Percentiles rank a stretch among this genome's conserved stretches.
Evolutionary conservation across 2,113 vertebrate genomes (phyloP).

Genomic region (Maccullochella peelii): DNA sequence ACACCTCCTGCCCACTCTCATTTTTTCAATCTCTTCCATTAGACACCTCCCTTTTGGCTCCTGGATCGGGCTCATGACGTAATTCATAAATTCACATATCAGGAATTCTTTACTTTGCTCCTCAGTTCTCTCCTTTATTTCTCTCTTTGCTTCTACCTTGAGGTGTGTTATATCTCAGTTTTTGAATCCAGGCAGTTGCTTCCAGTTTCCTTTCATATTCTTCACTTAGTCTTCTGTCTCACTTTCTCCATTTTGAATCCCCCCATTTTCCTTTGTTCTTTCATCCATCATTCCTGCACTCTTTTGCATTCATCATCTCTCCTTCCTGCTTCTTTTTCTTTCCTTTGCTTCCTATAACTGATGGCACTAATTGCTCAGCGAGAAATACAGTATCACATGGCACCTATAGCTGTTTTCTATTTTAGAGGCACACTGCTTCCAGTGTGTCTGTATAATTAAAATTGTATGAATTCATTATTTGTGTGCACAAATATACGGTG

Average conservation of each 20-base stretch:
- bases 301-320: slow-evolving; percentile 3
- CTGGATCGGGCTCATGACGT: slow-evolving; percentile 30
- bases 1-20: neutral
- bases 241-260: slow-evolving; percentile 7
- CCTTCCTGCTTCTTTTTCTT: neutral
- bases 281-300: slow-evolving; percentile 21
- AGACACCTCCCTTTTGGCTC: slow-evolving; percentile 38
- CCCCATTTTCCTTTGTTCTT: slow-evolving; percentile 12
- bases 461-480: slow-evolving; percentile 63
- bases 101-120: slow-evolving; percentile 13
- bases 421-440: slow-evolving; percentile 51
- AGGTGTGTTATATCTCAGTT: neutral
- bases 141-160: neutral
- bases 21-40: slow-evolving; percentile 24
- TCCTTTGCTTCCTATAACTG: slow-evolving; percentile 13
- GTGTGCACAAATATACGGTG: slow-evolving; percentile 17
- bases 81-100: slow-evolving; percentile 20
- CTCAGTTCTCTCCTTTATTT: neutral
- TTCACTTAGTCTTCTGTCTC: neutral
- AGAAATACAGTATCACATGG: slow-evolving; percentile 21
- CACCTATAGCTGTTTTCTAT: slow-evolving; percentile 34
- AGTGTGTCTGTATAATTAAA: slow-evolving; percentile 47
- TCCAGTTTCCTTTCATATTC: slow-evolving; percentile 7
- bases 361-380: slow-evolving; percentile 39
- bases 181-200: neutral